Percentiles rank a stretch among this genome's conserved stretches.
These are phyloP conservation scores for Oryzias curvinotus DNA, from an alignment of 2,113 vertebrate species.

Conservation along the genomic window DNA sequence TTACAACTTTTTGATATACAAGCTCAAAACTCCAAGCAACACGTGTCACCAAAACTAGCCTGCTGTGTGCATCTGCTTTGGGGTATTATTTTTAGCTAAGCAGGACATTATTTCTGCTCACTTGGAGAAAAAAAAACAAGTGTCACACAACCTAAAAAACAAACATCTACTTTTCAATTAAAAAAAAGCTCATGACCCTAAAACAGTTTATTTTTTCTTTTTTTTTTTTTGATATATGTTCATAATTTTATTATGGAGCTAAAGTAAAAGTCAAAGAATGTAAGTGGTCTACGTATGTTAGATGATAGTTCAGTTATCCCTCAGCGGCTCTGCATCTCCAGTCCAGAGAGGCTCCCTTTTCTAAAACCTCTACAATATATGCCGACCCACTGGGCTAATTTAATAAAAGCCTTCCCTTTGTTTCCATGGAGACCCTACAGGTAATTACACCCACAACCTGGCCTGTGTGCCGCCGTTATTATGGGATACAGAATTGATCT, in stretches of 20 bases:
- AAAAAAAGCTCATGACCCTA: no score
- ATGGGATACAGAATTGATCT: constrained; percentile 54
- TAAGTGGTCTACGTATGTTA: constrained; percentile 24
- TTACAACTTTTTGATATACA: no score
- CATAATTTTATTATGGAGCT: neutral
- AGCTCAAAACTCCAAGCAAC: no score
- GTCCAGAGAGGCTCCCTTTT: constrained; percentile 42
- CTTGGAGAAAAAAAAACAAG: no score
- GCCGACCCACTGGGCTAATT: constrained; percentile 72
- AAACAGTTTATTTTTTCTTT: no score
- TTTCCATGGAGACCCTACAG: constrained; percentile 61
- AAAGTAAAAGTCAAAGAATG: neutral
- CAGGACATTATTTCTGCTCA: no score
- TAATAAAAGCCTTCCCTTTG: constrained; percentile 65
- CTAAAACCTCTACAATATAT: constrained; percentile 49
- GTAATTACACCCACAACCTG: constrained; percentile 64
- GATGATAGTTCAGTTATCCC: constrained; percentile 20
- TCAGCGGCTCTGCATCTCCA: constrained; percentile 35
- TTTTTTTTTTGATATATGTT: no score
- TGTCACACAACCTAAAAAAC: no score
- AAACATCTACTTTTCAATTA: no score
- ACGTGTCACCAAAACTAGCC: no score
- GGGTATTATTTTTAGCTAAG: no score
- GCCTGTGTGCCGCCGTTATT: constrained; percentile 49
- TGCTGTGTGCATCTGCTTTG: no score